These are phyloP conservation scores for Drepana arcuata DNA, from an alignment of 1,140 invertebrate species.

Conservation along the genomic window DNA sequence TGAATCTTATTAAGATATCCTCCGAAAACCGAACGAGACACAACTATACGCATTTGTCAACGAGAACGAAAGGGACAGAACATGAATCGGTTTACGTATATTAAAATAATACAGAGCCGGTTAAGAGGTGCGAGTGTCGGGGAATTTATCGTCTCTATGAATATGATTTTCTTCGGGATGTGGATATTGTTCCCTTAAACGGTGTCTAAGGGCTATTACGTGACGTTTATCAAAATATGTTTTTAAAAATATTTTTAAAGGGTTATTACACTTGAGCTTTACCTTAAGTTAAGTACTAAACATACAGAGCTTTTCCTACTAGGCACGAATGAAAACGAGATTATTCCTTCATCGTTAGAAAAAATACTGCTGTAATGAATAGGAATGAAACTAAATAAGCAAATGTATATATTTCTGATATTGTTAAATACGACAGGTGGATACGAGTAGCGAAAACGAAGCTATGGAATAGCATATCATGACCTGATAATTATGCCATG, in stretches of 20 bases:
- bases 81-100: conserved; percentile 63
- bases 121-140: conserved; percentile 56
- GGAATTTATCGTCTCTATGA: conserved; percentile 64
- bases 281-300: too few relatives aligned
- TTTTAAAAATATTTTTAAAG: too few relatives aligned
- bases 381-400: too few relatives aligned
- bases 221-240: conserved; percentile 26
- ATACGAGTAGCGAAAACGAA: too few relatives aligned
- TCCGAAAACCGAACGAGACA: conserved; percentile 59
- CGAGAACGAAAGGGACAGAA: conserved; percentile 13
- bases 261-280: too few relatives aligned
- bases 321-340: neutral
- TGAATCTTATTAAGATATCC: conserved; percentile 82
- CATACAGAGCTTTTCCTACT: conserved; percentile 1
- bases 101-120: conserved; percentile 66
- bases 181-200: conserved; percentile 52
- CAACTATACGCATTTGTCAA: conserved; percentile 14
- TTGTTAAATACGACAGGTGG: too few relatives aligned
- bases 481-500: too few relatives aligned
- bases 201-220: conserved; percentile 23
- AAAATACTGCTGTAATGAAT: too few relatives aligned
- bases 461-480: too few relatives aligned
- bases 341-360: neutral
- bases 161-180: conserved; percentile 66
- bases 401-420: too few relatives aligned